Evolutionary conservation across 2,888 invertebrate species (phyloP), one percentile per base, ranked within the genome.

Genomic region (Isotomurus palustris): DNA sequence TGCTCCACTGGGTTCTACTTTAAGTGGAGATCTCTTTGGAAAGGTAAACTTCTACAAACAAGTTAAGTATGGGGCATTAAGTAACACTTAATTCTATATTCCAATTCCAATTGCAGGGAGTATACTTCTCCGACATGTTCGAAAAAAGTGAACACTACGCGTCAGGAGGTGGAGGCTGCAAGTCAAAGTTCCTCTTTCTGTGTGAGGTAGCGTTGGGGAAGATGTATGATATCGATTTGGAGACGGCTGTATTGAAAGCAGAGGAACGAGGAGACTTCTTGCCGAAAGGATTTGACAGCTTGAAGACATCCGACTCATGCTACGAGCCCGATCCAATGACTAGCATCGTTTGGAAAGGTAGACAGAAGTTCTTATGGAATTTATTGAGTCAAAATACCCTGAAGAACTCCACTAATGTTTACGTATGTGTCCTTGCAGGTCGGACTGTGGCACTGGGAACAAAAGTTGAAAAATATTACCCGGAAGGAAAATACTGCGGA

Each of bases 111-210:
- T 61, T 58, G 2, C 22, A 69, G 66, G 70, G 79, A 17, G 73
- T 79, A 53, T 80, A 80, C 68, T 73, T 76, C 45, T 75, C 79
- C 1, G 79, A 80, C 70, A 72, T 74, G 50, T 80, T 80, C 70
- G 72, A 70, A 35, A 79, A 80, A 70, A 78, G 78, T 45, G 77
- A 78, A 69, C 75, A 76, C 51, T 68, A 73, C 56, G 73, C 73
- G 51, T 71, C 72, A 49, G 71, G 70, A 27, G 64, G 69, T 12
- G 71, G 71, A 10, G 57, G 63, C 66, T 47, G 72, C 19, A 59
- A 70, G n/a, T 66, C 69, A 24, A 76, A 75, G 51, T 76, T 74
- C 69, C 76, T 77, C 72, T 69, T 80, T 22, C 71, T 80, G 2
- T 78, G 78, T 71, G 77, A 80, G 74, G 79, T 78, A 65, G 69